Conservation (phyloP, 2,113 vertebrate genomes). For the Myiagra hebetior region DNA sequence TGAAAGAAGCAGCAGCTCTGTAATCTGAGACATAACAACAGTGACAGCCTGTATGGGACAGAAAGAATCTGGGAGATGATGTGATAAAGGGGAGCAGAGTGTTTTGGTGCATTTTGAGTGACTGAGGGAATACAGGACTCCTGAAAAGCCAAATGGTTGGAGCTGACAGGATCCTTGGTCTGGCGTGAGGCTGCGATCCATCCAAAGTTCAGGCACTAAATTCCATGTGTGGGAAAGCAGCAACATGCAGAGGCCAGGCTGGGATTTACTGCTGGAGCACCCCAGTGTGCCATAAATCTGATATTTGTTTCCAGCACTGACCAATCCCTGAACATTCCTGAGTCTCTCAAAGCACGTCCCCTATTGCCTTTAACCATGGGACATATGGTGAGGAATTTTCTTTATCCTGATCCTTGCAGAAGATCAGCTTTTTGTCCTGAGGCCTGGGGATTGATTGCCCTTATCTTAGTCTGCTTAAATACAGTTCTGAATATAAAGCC, state of each 20-base stretch:
- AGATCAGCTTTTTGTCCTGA: conserved; percentile 15
- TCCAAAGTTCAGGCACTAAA: background rate
- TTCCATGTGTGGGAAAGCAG: background rate
- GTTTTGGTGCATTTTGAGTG: background rate
- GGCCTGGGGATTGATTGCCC: conserved; percentile 27
- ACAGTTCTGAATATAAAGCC: conserved; percentile 26
- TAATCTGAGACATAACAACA: background rate
- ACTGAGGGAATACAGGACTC: background rate
- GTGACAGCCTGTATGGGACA: background rate
- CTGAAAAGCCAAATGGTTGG: background rate
- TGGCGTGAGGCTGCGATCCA: fast-evolving
- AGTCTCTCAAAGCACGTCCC: background rate
- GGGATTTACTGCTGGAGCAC: background rate
- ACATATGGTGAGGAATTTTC: background rate
- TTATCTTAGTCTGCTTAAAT: conserved; percentile 48
- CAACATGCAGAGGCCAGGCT: background rate
- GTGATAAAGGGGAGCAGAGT: background rate
- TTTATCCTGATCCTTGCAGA: conserved; percentile 10
- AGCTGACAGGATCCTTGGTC: background rate
- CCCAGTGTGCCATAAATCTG: background rate
- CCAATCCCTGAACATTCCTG: background rate
- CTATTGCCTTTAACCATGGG: background rate
- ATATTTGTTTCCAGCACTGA: background rate
- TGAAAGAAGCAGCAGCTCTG: background rate
- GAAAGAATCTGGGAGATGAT: background rate